Conservation (phyloP, 2,888 invertebrate species). For the Lordiphosa andalusiaca region DNA sequence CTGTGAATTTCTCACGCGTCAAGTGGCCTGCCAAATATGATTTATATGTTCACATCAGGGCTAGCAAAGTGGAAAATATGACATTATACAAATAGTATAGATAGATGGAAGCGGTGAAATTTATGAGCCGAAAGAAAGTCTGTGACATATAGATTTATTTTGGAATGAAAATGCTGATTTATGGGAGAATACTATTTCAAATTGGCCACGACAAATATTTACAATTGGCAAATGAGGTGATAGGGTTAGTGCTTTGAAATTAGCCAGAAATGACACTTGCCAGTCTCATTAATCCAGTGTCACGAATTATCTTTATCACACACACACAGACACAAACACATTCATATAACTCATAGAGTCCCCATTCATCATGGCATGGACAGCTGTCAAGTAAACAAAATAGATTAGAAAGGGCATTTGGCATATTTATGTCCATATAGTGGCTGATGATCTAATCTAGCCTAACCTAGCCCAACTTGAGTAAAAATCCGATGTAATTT, state of each 20-base stretch:
- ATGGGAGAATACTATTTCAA: slow-evolving; percentile 21
- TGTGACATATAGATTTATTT: slow-evolving; percentile 13
- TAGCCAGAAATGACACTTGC: slow-evolving; percentile 6
- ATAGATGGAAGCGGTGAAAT: slow-evolving; percentile 34
- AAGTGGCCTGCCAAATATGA: slow-evolving; percentile 71
- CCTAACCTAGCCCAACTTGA: too few species aligned
- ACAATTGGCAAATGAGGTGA: not conserved
- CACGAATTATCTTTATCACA: slow-evolving; percentile 22
- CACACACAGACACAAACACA: slow-evolving; percentile 1
- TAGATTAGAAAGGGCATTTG: slow-evolving; percentile 22
- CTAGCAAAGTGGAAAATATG: slow-evolving; percentile 47
- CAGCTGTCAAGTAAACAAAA: slow-evolving; percentile 31
- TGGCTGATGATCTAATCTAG: too few species aligned
- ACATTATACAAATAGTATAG: slow-evolving; percentile 47
- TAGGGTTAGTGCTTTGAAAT: slow-evolving; percentile 3
- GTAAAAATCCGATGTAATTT: not conserved
- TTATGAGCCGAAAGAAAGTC: slow-evolving; percentile 27
- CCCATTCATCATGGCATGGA: slow-evolving; percentile 30
- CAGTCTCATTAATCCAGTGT: slow-evolving; percentile 19
- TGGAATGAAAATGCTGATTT: slow-evolving; percentile 17
- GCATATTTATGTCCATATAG: not conserved
- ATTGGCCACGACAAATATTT: slow-evolving; percentile 9
- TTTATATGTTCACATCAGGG: slow-evolving; percentile 55
- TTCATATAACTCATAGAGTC: slow-evolving; percentile 13
- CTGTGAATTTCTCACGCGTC: slow-evolving; percentile 60